Conservation (phyloP, 2,797 vertebrate genomes). For the Threskiornis aethiopicus region DNA sequence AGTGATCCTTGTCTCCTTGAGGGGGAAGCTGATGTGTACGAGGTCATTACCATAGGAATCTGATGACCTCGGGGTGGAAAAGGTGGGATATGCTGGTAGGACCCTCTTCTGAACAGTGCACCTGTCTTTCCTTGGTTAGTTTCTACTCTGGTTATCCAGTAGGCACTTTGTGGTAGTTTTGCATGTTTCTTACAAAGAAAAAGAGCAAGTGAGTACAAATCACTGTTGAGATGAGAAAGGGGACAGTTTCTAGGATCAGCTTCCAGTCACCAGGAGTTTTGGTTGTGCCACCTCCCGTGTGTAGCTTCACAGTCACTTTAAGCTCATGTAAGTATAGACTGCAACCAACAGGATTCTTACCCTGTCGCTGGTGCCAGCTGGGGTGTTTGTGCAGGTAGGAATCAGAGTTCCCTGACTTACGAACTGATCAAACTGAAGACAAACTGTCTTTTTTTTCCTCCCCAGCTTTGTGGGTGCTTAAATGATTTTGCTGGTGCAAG, state of each 20-base stretch:
- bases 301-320: not conserved
- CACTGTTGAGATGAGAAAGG: not conserved
- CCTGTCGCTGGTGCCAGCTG: not conserved
- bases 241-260: not conserved
- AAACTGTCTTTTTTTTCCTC: not conserved
- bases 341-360: not conserved
- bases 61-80: not conserved
- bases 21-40: accelerated
- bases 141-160: not conserved
- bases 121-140: not conserved
- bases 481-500: not conserved
- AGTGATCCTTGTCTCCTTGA: not conserved
- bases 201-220: accelerated
- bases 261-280: not conserved
- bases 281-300: accelerated
- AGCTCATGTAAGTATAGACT: not conserved
- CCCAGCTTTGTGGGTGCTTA: not conserved
- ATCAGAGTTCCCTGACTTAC: not conserved
- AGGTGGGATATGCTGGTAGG: not conserved
- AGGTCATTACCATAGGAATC: accelerated
- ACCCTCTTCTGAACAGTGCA: not conserved
- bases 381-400: not conserved
- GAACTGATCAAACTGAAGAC: not conserved
- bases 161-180: not conserved
- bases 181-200: not conserved